Percentiles rank a stretch among this genome's conserved stretches.
Evolutionary conservation across 2,797 vertebrate species (phyloP).

Genomic region (Psittacula echo): DNA sequence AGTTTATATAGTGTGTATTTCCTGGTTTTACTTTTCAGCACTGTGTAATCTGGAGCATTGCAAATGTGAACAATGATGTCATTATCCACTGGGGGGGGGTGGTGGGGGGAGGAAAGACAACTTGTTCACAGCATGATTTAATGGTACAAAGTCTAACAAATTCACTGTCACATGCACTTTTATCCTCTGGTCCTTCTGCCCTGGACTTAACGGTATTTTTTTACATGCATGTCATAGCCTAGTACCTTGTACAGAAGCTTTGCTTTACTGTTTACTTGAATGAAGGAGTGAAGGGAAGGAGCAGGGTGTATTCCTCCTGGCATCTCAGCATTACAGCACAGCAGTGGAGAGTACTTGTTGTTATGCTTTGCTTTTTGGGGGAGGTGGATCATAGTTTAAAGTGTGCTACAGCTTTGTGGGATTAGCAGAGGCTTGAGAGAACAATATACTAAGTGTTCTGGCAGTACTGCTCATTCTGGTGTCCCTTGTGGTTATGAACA

Average conservation of each 20-base stretch:
- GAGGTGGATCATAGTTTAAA: not conserved
- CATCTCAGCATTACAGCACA: not conserved
- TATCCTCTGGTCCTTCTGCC: not conserved
- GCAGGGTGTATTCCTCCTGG: not conserved
- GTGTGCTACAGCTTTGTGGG: not conserved
- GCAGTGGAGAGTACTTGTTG: not conserved
- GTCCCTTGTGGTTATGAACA: not conserved
- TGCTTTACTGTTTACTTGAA: not conserved
- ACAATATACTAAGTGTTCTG: not conserved
- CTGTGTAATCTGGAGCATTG: not conserved
- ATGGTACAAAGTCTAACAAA: not conserved
- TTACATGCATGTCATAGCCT: not conserved
- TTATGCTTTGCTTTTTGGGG: not conserved
- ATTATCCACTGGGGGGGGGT: not conserved
- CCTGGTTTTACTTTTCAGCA: not conserved
- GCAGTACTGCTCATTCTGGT: not conserved
- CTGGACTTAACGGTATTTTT: not conserved
- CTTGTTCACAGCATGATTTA: not conserved
- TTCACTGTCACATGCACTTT: not conserved
- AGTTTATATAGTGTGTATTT: not conserved
- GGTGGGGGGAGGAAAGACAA: not conserved
- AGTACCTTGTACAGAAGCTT: not conserved
- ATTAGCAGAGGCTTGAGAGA: constrained; percentile 17
- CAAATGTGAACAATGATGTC: not conserved
- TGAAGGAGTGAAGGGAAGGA: not conserved